These are phyloP conservation scores for Meloidogyne floridensis DNA, from an alignment of 1,140 invertebrate genomes.

Conservation along the genomic window DNA sequence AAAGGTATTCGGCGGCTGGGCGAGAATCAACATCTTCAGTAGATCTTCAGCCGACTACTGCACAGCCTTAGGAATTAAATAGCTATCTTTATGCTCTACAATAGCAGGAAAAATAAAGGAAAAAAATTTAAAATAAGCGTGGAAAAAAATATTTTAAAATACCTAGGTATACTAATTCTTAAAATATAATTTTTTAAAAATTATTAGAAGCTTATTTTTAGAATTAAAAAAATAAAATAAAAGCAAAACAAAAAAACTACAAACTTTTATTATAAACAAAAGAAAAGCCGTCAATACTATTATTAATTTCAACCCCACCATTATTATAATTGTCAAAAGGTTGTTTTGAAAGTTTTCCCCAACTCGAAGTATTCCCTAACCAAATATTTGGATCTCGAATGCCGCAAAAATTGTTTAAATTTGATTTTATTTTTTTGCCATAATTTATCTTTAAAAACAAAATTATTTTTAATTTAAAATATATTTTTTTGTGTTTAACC, in stretches of 20 bases:
- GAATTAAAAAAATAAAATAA: background rate
- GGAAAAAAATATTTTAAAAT: no score
- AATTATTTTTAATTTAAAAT: constrained; percentile 3
- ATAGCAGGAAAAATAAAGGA: no score
- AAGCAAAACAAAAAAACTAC: background rate
- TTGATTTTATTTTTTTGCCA: background rate
- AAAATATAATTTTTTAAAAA: no score
- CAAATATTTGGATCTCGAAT: constrained; percentile 14
- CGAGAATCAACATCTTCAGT: no score
- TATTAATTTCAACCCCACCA: background rate
- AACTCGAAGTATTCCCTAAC: constrained; percentile 21
- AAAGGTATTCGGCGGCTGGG: no score
- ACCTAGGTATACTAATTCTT: no score
- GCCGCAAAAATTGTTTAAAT: background rate
- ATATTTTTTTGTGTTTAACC: background rate
- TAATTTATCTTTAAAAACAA: background rate
- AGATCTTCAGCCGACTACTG: no score
- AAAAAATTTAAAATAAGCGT: no score
- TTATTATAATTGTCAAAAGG: background rate
- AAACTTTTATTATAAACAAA: background rate
- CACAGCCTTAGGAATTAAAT: no score
- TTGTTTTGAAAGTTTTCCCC: constrained; percentile 4
- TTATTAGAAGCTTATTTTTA: no score
- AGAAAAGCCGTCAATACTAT: background rate
- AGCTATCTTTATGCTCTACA: no score